Percentiles rank a stretch among this genome's conserved stretches.
These are phyloP conservation scores for Prinia subflava DNA, from an alignment of 2,113 vertebrate genomes.

Conservation along the genomic window DNA sequence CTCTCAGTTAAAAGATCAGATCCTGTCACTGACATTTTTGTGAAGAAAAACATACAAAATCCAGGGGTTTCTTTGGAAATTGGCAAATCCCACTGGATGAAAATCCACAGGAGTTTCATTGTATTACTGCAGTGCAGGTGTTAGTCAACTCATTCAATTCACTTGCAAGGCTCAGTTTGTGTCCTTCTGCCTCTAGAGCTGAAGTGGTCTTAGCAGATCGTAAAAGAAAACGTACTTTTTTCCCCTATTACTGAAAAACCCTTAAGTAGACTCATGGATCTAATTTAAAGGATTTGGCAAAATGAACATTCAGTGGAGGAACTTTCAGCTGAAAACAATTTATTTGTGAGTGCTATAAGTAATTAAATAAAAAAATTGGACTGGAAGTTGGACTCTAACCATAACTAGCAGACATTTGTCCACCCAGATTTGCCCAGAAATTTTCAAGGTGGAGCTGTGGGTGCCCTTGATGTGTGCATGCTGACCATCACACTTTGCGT, in stretches of 20 bases:
- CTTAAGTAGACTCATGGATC: not conserved
- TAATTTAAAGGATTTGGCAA: conserved; percentile 7
- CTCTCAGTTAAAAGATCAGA: not conserved
- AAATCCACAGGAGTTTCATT: not conserved
- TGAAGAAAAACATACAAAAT: not conserved
- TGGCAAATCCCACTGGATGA: not conserved
- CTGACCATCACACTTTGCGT: fast-evolving
- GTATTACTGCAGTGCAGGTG: not conserved
- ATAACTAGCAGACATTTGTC: not conserved
- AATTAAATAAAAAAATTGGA: not conserved
- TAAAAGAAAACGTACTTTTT: not conserved
- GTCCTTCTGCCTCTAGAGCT: not conserved
- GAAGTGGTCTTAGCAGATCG: not conserved
- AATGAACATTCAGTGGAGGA: not conserved
- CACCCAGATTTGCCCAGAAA: not conserved
- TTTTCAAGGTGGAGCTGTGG: not conserved
- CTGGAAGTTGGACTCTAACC: not conserved
- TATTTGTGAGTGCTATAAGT: not conserved
- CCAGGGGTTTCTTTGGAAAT: not conserved
- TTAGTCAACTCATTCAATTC: not conserved
- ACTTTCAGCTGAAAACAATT: conserved; percentile 24
- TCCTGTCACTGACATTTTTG: not conserved
- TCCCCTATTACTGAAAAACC: not conserved
- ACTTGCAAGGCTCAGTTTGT: not conserved
- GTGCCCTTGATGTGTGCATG: not conserved